Conservation (phyloP, 1,140 invertebrate genomes). For the Drosophila bocki region DNA sequence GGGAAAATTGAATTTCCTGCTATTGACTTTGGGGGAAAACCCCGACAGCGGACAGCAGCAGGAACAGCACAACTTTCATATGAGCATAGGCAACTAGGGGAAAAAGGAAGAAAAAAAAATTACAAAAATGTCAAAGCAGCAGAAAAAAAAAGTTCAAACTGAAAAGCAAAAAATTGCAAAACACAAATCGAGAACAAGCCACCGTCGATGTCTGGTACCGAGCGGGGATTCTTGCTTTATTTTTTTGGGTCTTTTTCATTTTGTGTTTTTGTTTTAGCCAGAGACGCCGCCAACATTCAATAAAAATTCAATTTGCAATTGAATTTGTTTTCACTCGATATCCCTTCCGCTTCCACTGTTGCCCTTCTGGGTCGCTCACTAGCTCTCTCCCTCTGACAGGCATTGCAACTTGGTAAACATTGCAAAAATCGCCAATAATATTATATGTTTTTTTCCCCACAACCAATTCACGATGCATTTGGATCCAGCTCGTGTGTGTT, state of each 20-base stretch:
- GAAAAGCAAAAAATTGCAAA: constrained; percentile 42
- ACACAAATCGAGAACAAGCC: constrained; percentile 47
- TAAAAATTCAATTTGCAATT: constrained; percentile 81
- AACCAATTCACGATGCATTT: constrained; percentile 23
- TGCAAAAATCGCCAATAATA: constrained; percentile 72
- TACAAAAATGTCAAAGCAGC: constrained; percentile 60
- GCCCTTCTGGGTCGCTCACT: not conserved
- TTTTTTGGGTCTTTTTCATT: constrained; percentile 16
- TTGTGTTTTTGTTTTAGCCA: constrained; percentile 43
- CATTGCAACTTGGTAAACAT: constrained; percentile 70
- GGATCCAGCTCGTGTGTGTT: not conserved
- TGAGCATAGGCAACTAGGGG: constrained; percentile 42
- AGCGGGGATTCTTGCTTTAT: constrained; percentile 12
- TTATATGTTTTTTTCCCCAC: constrained; percentile 16
- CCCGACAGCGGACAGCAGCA: constrained; percentile 25
- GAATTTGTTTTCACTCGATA: constrained; percentile 75
- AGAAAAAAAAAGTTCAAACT: constrained; percentile 36
- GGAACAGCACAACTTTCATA: constrained; percentile 47
- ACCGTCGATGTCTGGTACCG: constrained; percentile 26
- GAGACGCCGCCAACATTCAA: constrained; percentile 70
- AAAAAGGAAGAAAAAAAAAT: constrained; percentile 13
- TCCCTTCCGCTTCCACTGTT: constrained; percentile 1
- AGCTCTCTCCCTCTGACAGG: constrained; percentile 20
- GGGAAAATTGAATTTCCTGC: constrained; percentile 73
- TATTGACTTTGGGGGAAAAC: constrained; percentile 53